A percentile compares a stretch with the other conserved stretches of the same genome.
Evolutionary conservation across 2,797 vertebrate species (phyloP).

Genomic region (Spinus pinus): DNA sequence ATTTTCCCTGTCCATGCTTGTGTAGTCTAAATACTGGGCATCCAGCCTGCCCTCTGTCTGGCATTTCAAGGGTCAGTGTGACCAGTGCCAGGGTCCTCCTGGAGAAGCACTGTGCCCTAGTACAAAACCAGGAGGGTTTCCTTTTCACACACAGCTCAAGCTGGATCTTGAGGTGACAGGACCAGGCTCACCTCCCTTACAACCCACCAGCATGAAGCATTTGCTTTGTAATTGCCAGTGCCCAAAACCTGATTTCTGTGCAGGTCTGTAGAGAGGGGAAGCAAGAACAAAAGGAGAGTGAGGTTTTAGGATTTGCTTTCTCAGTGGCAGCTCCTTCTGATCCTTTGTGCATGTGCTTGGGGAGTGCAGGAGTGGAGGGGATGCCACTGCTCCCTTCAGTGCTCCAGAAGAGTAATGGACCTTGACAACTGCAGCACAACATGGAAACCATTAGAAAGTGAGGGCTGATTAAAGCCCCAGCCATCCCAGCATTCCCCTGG

Average conservation of each 20-base stretch:
- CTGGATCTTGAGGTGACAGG: not conserved
- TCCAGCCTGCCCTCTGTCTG: not conserved
- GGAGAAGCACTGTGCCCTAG: not conserved
- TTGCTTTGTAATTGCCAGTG: not conserved
- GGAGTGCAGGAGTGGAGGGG: not conserved
- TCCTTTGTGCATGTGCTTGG: not conserved
- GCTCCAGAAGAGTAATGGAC: slow-evolving; percentile 53
- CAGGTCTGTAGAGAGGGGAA: not conserved
- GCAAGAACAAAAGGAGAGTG: not conserved
- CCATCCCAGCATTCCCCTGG: slow-evolving; percentile 23
- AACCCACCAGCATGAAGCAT: not conserved
- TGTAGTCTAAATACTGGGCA: not conserved
- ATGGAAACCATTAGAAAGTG: slow-evolving; percentile 42
- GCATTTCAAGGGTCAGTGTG: not conserved
- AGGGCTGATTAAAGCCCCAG: slow-evolving; percentile 46
- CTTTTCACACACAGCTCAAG: not conserved
- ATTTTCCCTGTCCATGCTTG: accelerated
- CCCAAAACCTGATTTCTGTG: not conserved
- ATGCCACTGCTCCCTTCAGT: not conserved
- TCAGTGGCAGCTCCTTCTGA: not conserved
- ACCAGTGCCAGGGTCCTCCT: not conserved
- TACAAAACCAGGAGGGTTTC: not conserved
- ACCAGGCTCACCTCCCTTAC: not conserved
- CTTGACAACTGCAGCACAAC: slow-evolving; percentile 41
- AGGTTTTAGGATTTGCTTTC: slow-evolving; percentile 8